Evolutionary conservation across 1,140 invertebrate species (phyloP), one percentile per base, ranked within the genome.

Genomic region (Amphibalanus amphitrite): DNA sequence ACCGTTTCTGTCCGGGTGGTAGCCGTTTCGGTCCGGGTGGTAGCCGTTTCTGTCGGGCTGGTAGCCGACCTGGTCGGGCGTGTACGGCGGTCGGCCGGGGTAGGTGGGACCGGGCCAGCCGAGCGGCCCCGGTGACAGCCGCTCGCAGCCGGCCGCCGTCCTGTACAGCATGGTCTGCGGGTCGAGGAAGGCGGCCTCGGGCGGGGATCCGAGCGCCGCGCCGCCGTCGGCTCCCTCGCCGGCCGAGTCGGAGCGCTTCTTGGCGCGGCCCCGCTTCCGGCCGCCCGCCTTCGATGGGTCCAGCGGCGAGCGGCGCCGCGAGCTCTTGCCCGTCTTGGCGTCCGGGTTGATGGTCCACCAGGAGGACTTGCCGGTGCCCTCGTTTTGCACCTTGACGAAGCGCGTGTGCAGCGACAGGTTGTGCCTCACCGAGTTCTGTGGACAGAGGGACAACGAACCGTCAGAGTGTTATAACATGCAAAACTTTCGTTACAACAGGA

Each of bases 291-390:
- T 96, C 29, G 92, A 94, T 8, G 47, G 47, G 13, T 59, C 47
- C 6, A 59, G 47, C 47, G 47, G 13, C 0, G 95, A 95, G 76
- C 95, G 85, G 73, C 95, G 84, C 69, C 95, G 84, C 0, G 95
- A 91, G 3, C 93, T 93, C 80, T 97, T 97, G 73, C 94, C 94
- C 0, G 93, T 93, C 79, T 97, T 96, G 0, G 95, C 95, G 78
- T 99, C 96, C 0, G 95, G 96, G 81, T 99, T 99, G 77, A 99
- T 92, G 87, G 98, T 97, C 97, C 97, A 99, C 97, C 97, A 99
- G 0, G 95, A 98, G 69, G 93, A 97, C 81, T 99, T 99, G 15
- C 97, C 97, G 0, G 97, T 98, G 17, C 97, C 97, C 80, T 99
- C 97, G 82, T 99, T 99, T 80, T 99, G 97, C 3, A 99, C 94